Conservation (phyloP, 2,888 invertebrate species). For the Acanthosepion lycidas region DNA sequence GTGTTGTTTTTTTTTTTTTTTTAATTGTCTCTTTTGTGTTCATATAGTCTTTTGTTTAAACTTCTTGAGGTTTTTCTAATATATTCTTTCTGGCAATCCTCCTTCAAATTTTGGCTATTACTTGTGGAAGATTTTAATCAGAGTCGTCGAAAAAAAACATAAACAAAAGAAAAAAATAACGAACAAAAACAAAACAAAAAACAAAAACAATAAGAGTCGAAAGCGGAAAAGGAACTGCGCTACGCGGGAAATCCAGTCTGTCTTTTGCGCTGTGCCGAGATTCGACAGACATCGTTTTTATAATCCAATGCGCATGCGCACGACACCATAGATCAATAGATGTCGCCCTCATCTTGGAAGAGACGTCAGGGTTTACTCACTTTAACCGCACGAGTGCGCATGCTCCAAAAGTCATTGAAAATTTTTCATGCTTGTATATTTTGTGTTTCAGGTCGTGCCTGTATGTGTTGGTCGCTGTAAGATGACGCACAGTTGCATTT, state of each 20-base stretch:
- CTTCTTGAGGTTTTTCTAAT: too few relatives aligned
- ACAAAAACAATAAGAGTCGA: not conserved
- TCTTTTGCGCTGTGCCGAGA: not conserved
- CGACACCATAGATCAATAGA: slow-evolving; percentile 12
- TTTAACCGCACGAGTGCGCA: not conserved
- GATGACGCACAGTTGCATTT: not conserved
- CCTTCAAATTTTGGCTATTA: not conserved
- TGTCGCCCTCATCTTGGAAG: not conserved
- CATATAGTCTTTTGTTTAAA: too few relatives aligned
- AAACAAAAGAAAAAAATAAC: not conserved
- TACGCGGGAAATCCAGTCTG: not conserved
- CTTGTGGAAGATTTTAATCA: not conserved
- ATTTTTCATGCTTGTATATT: not conserved
- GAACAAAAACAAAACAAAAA: too few relatives aligned
- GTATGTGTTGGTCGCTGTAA: not conserved
- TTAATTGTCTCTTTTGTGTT: too few relatives aligned
- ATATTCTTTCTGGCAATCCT: too few relatives aligned
- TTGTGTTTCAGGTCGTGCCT: not conserved
- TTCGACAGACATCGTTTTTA: not conserved
- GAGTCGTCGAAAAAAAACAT: not conserved
- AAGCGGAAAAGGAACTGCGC: not conserved
- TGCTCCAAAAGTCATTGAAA: not conserved
- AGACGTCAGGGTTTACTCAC: not conserved
- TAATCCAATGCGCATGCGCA: not conserved
- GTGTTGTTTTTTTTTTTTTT: too few relatives aligned